phyloP scores from a whole-genome alignment of 1,140 invertebrate species.

The Papilio xuthus region DNA sequence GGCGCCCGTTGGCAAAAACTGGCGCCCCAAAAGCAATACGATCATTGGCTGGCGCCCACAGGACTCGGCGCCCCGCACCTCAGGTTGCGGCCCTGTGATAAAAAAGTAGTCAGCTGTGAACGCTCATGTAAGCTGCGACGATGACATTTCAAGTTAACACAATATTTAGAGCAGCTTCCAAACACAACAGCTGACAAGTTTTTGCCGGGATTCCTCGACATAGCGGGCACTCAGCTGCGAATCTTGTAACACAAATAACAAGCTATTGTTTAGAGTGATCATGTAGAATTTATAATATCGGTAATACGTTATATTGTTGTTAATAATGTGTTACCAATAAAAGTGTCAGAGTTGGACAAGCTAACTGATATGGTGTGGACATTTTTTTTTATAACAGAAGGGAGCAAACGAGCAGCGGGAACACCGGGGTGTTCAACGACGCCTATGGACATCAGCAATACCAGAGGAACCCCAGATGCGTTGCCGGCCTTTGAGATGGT shows the following conservation, averaged over 20 bases:
- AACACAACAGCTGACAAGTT: neutral
- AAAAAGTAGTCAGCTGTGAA: conserved; percentile 9
- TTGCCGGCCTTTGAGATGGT: too few species aligned
- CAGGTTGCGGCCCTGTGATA: neutral
- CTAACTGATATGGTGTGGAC: too few species aligned
- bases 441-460: too few species aligned
- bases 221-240: neutral
- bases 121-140: neutral
- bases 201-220: conserved; percentile 1
- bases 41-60: too few species aligned
- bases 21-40: too few species aligned
- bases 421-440: too few species aligned
- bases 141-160: conserved; percentile 5
- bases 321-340: neutral
- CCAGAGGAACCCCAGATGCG: too few species aligned
- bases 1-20: neutral
- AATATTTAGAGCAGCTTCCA: neutral
- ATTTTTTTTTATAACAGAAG: too few species aligned
- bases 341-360: too few species aligned
- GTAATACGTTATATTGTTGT: neutral
- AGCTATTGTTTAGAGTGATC: neutral
- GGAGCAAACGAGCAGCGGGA: too few species aligned
- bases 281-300: neutral
- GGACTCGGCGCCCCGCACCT: too few species aligned
- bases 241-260: neutral